phyloP scores from a whole-genome alignment of 2,888 invertebrate species.

The Nematopogon swammerdamellus region DNA sequence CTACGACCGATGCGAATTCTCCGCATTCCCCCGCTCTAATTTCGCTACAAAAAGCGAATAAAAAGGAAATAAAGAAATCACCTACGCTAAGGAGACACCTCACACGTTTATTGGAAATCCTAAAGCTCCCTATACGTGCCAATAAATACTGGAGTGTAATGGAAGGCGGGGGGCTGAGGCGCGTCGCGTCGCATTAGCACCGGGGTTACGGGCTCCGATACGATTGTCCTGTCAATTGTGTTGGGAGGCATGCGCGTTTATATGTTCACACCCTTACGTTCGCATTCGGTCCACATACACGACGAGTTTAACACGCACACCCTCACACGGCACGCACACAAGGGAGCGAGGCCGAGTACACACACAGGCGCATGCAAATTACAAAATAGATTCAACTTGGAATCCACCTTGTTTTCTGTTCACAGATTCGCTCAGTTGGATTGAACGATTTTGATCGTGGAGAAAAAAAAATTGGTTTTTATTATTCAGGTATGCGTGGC shows the following conservation, averaged over 20 bases:
- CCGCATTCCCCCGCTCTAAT: not conserved
- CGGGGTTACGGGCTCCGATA: not conserved
- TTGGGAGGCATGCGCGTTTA: not conserved
- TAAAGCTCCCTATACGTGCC: constrained; percentile 48
- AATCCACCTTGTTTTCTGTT: constrained; percentile 49
- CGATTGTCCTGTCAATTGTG: not conserved
- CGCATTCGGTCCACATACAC: no score
- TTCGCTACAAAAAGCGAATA: not conserved
- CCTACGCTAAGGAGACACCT: constrained; percentile 12
- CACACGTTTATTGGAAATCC: constrained; percentile 53
- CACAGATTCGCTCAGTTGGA: constrained; percentile 31
- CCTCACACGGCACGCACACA: not conserved
- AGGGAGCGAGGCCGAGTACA: constrained; percentile 10
- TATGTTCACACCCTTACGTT: not conserved
- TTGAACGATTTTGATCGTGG: constrained; percentile 23
- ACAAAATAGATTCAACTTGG: constrained; percentile 37
- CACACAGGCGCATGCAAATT: constrained; percentile 39
- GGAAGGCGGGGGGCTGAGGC: not conserved
- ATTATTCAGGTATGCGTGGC: no score
- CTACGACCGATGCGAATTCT: not conserved
- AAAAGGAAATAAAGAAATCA: not conserved
- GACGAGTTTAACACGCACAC: no score
- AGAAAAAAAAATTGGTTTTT: no score
- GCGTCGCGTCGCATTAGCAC: not conserved
- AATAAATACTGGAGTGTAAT: constrained; percentile 36